These are phyloP conservation scores for Tillus elongatus DNA, from an alignment of 2,888 invertebrate genomes.

Conservation along the genomic window DNA sequence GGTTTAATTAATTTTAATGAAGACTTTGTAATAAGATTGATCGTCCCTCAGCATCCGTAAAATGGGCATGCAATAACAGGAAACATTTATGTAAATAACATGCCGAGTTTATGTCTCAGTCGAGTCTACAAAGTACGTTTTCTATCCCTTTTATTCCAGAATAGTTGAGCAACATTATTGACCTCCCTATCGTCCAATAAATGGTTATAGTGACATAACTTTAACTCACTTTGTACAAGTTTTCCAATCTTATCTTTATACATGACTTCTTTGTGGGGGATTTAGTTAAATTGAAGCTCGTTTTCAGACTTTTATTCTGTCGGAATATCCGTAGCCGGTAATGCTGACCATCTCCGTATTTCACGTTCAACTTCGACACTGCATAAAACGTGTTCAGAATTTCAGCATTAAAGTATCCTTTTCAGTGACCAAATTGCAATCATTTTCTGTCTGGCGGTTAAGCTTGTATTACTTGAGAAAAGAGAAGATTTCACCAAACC, in stretches of 20 bases:
- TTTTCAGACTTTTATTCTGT: slow-evolving; percentile 29
- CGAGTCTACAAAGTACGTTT: slow-evolving; percentile 18
- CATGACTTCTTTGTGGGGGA: slow-evolving; percentile 41
- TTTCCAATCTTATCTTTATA: slow-evolving; percentile 48
- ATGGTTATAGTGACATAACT: slow-evolving; percentile 36
- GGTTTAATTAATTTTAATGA: no score
- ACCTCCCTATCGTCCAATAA: slow-evolving; percentile 35
- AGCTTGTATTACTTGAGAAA: no score
- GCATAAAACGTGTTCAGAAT: slow-evolving; percentile 9
- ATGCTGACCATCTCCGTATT: slow-evolving; percentile 22
- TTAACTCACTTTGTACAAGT: slow-evolving; percentile 44
- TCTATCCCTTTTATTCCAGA: slow-evolving; percentile 16
- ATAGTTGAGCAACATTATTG: slow-evolving; percentile 32
- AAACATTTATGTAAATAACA: no score
- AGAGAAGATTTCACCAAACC: no score
- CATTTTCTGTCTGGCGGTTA: no score
- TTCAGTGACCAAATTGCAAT: no score
- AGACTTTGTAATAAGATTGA: no score
- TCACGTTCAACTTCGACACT: slow-evolving; percentile 19
- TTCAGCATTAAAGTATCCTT: no score
- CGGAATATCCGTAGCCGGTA: slow-evolving; percentile 23
- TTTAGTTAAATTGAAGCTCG: slow-evolving; percentile 44
- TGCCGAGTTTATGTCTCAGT: no score
- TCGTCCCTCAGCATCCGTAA: no score
- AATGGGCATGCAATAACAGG: no score